Conservation (phyloP, 2,888 invertebrate species). For the Himalopsyche tibetana region DNA sequence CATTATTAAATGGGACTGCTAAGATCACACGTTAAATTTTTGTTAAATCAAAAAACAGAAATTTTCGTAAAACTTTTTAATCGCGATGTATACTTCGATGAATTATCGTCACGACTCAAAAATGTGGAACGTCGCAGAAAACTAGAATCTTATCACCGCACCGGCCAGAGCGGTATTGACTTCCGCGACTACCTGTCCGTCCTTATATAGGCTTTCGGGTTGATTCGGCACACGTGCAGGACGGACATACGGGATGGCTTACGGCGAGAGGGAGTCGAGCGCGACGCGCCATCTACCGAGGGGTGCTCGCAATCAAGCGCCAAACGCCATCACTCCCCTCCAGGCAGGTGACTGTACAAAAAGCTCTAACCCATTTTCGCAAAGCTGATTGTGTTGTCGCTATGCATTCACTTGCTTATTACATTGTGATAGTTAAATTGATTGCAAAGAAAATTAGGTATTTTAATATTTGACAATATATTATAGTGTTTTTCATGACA, state of each 20-base stretch:
- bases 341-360: neutral
- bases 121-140: slow-evolving; percentile 42
- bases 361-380: neutral
- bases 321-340: neutral
- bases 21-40: too few species aligned
- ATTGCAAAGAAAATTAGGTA: too few species aligned
- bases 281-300: slow-evolving; percentile 5
- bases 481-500: too few species aligned
- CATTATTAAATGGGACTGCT: too few species aligned
- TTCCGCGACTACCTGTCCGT: slow-evolving; percentile 72
- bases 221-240: slow-evolving; percentile 69
- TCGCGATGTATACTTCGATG: slow-evolving; percentile 59
- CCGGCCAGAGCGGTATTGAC: slow-evolving; percentile 73
- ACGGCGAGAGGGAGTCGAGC: slow-evolving; percentile 68
- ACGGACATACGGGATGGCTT: slow-evolving; percentile 67
- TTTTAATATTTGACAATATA: too few species aligned
- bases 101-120: neutral
- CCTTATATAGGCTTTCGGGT: slow-evolving; percentile 74
- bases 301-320: neutral
- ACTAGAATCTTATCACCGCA: slow-evolving; percentile 54
- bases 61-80: neutral
- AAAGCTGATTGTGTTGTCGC: neutral
- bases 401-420: too few species aligned
- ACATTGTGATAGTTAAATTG: too few species aligned
- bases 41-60: too few species aligned